Conservation (phyloP, 2,113 vertebrate species). For the Ptilorrhoa leucosticta region DNA sequence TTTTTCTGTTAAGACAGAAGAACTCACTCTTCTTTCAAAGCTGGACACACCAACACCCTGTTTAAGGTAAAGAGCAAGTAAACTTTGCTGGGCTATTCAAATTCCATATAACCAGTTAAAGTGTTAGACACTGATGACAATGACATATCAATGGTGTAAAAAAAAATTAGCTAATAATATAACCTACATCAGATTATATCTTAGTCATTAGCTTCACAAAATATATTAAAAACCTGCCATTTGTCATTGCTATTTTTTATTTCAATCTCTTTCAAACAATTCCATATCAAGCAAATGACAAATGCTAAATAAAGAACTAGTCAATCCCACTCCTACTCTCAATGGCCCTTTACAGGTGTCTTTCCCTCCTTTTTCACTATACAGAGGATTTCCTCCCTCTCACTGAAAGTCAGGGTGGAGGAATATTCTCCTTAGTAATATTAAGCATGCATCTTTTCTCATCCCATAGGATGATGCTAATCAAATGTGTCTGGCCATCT, state of each 20-base stretch:
- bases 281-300: not conserved
- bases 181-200: not conserved
- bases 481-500: not conserved
- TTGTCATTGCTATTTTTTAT: not conserved
- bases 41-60: not conserved
- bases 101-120: not conserved
- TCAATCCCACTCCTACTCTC: not conserved
- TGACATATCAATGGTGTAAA: not conserved
- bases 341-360: not conserved
- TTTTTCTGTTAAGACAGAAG: not conserved
- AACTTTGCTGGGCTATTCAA: not conserved
- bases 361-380: not conserved
- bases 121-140: not conserved
- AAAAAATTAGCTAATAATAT: not conserved
- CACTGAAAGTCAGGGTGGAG: not conserved
- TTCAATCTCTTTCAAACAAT: not conserved
- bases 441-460: not conserved
- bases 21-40: not conserved
- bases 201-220: not conserved
- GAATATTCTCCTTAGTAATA: not conserved
- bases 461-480: not conserved
- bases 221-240: not conserved
- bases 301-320: not conserved
- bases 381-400: not conserved
- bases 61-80: not conserved